Conservation (phyloP, 2,888 invertebrate genomes). For the Terebella lapidaria region DNA sequence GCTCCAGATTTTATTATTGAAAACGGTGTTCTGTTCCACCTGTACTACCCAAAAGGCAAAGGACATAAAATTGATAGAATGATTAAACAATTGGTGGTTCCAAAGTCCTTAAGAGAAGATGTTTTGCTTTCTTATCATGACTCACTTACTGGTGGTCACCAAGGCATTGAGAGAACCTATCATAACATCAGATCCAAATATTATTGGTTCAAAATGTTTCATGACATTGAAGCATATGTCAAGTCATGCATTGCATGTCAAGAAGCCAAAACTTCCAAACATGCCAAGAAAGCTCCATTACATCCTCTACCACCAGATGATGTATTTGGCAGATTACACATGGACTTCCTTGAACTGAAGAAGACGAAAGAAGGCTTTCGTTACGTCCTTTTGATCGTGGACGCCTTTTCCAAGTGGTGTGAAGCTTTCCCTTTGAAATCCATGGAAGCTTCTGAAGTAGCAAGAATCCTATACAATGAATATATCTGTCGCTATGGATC, state of each 20-base stretch:
- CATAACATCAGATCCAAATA: constrained; percentile 19
- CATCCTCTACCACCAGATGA: constrained; percentile 18
- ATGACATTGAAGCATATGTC: constrained; percentile 16
- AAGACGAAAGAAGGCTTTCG: constrained; percentile 13
- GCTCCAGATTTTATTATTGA: background rate
- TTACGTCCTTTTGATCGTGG: constrained; percentile 20
- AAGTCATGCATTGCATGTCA: constrained; percentile 22
- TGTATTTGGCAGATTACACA: constrained; percentile 15
- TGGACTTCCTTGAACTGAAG: constrained; percentile 21
- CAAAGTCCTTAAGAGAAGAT: constrained; percentile 15
- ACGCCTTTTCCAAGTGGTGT: constrained; percentile 19
- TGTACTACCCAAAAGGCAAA: background rate
- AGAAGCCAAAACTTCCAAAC: constrained; percentile 10
- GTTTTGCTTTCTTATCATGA: constrained; percentile 21
- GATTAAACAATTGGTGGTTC: constrained; percentile 4
- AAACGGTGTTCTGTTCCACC: background rate
- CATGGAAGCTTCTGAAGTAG: constrained; percentile 1
- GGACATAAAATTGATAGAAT: background rate
- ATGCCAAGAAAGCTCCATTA: constrained; percentile 17
- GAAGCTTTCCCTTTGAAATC: constrained; percentile 22
- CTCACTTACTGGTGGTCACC: constrained; percentile 15
- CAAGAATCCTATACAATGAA: background rate
- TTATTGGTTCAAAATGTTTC: constrained; percentile 26
- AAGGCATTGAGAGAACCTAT: constrained; percentile 24
- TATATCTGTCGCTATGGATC: constrained; percentile 4